These are phyloP conservation scores for Diacarnus erythraeanus DNA, from an alignment of 37 sponge, comb jelly and placozoan species.

Conservation along the genomic window DNA sequence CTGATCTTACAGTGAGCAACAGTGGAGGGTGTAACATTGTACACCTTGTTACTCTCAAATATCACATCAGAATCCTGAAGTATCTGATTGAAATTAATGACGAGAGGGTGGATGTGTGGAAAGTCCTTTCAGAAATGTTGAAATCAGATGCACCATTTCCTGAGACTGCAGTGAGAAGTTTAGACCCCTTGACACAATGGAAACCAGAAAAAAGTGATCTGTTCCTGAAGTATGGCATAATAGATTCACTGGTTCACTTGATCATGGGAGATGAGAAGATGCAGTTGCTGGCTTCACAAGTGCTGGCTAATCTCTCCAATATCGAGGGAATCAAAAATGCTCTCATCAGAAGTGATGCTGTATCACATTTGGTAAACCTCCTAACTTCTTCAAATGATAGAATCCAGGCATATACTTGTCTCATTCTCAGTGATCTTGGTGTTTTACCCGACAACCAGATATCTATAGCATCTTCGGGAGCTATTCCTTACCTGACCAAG, in stretches of 20 bases:
- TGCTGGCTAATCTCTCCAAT: slow-evolving; percentile 63
- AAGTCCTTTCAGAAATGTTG: slow-evolving; percentile 65
- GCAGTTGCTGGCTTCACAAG: slow-evolving; percentile 51
- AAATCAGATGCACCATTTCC: slow-evolving; percentile 24
- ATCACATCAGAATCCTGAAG: slow-evolving; percentile 63
- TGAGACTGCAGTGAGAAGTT: slow-evolving; percentile 48
- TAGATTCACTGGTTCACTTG: slow-evolving; percentile 37
- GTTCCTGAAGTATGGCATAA: slow-evolving; percentile 14
- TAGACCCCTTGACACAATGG: slow-evolving; percentile 65
- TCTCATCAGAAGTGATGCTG: slow-evolving; percentile 35
- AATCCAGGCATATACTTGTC: slow-evolving; percentile 59
- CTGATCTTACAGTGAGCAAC: slow-evolving; percentile 33
- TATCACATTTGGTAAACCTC: slow-evolving; percentile 57
- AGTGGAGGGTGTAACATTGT: slow-evolving; percentile 34
- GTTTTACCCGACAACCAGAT: slow-evolving; percentile 33
- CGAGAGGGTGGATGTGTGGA: slow-evolving; percentile 43
- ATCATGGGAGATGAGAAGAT: slow-evolving; percentile 41
- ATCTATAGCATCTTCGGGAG: slow-evolving; percentile 38
- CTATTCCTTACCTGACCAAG: slow-evolving; percentile 42
- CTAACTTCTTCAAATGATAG: slow-evolving; percentile 44
- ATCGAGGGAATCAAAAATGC: slow-evolving; percentile 22
- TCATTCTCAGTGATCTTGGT: slow-evolving; percentile 64
- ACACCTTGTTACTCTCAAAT: slow-evolving; percentile 43
- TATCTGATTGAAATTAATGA: slow-evolving; percentile 52
- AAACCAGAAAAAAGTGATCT: neutral